Base-by-base conservation (phyloP, 2,888 invertebrate genomes). In the Cerastis leucographa region DNA sequence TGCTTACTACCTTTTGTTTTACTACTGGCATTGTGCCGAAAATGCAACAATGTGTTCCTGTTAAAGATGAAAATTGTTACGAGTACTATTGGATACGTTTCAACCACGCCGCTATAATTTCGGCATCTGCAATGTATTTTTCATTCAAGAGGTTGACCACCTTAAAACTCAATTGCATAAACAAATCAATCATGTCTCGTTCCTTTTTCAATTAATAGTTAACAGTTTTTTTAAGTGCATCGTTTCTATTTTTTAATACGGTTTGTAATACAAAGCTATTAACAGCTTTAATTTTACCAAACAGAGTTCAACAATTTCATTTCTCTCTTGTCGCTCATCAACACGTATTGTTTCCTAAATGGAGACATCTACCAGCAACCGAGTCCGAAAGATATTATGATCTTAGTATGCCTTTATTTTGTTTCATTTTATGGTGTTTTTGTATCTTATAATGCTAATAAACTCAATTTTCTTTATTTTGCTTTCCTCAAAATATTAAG, bases 11-110 rank as follows among this genome's bases (percentile, higher is more conserved):
- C 77, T 80, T 77, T 75, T 67, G 76, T 71, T 66, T 74, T 83
- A 80, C 66, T 68, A 80, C 61, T 81, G 82, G 75, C 78, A 74
- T 67, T 75, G 71, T 81, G 81, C 83, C 76, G 74, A 87, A 81
- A 65, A 40, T 46, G 66, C 81, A 71, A 80, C 80, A 83, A 72
- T 79, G 72, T 69, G 73, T 76, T 71, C 62, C 68, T 70, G 29
- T 54, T 66, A 22, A 68, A 73, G 46, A 54, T 14, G 35, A 7
- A 61, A 81, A 68, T 46, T 59, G 56, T 83, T 35, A 35, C 35
- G 35, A 35, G 14, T 54, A 67, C 62, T 73, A 70, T 86, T 73
- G 78, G 62, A 67, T 42, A 49, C 59, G 71, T 66, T 68, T 81
- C 76, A 85, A 56, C 44, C 54, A 79, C 19, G 56, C 29, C 8